Conservation (phyloP, 2,888 invertebrate genomes). For the Microctonus hyperodae region DNA sequence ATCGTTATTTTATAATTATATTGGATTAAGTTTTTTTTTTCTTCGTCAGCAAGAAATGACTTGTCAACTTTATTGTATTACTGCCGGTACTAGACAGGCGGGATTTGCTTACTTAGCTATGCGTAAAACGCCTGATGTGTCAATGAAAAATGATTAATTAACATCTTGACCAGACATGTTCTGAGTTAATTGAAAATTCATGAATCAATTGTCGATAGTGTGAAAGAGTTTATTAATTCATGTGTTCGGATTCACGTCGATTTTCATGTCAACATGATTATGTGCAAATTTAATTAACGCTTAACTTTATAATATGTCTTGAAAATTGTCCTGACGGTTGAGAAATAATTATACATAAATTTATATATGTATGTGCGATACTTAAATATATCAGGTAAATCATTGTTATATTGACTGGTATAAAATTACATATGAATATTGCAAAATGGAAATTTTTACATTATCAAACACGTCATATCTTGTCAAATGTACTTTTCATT, state of each 20-base stretch:
- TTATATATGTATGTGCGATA: background rate
- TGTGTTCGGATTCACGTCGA: background rate
- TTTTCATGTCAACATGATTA: background rate
- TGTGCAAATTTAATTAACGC: background rate
- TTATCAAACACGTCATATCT: background rate
- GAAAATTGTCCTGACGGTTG: too few relatives aligned
- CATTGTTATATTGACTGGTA: background rate
- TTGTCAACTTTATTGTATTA: background rate
- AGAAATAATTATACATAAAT: too few relatives aligned
- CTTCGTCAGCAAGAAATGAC: background rate
- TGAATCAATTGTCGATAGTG: background rate
- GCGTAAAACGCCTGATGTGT: background rate
- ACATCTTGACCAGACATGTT: background rate
- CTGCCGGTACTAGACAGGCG: background rate
- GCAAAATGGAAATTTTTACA: background rate
- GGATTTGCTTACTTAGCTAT: background rate
- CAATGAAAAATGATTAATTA: background rate
- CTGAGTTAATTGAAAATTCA: background rate
- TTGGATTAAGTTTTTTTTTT: background rate
- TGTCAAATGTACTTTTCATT: slow-evolving; percentile 5
- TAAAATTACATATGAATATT: background rate
- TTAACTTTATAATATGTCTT: background rate
- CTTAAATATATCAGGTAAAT: background rate
- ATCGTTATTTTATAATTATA: background rate
- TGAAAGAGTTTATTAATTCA: background rate